Conservation (phyloP, 1,140 invertebrate species). For the Drosophila tristis region DNA sequence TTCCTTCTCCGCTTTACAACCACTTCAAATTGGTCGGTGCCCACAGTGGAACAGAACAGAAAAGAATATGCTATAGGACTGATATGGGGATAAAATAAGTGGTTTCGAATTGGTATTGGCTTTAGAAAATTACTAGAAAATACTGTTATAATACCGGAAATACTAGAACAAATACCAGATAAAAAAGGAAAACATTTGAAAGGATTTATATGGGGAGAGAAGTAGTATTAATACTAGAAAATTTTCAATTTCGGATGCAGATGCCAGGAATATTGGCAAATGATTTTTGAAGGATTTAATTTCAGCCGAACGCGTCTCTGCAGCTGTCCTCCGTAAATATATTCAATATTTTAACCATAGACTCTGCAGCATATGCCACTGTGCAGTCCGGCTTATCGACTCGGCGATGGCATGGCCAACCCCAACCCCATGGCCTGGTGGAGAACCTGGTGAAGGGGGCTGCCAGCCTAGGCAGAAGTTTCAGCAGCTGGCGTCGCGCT, state of each 20-base stretch:
- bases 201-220: no score
- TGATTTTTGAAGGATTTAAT: no score
- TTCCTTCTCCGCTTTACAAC: not conserved
- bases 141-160: no score
- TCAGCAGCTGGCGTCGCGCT: constrained; percentile 49
- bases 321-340: no score
- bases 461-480: constrained; percentile 35
- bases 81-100: no score
- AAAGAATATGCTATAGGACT: not conserved
- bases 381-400: constrained; percentile 9
- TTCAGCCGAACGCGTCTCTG: no score
- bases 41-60: constrained; percentile 17
- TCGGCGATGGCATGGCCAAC: not conserved
- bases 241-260: no score
- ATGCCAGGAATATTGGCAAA: no score
- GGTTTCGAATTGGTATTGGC: not conserved
- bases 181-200: no score
- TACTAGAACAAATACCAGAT: no score
- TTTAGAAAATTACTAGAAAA: no score
- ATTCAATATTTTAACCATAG: not conserved
- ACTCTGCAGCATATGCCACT: not conserved
- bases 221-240: no score
- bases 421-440: not conserved
- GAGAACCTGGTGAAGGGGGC: constrained; percentile 6
- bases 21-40: constrained; percentile 11